These are phyloP conservation scores for Lophius piscatorius DNA, from an alignment of 2,113 vertebrate genomes.

Conservation along the genomic window DNA sequence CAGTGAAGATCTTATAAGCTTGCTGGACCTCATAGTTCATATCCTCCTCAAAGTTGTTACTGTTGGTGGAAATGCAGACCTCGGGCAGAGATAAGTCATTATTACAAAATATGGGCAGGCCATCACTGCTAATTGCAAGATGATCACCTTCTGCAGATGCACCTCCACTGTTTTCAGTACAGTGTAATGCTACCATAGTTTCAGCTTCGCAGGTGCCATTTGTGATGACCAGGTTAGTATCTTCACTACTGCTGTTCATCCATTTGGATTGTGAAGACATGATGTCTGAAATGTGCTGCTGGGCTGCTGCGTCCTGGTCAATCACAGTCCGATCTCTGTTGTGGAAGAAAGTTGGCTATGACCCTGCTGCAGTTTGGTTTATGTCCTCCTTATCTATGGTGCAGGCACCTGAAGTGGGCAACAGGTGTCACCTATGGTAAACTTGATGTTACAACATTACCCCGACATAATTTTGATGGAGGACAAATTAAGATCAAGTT, in stretches of 20 bases:
- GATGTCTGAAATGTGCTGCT: conserved; percentile 12
- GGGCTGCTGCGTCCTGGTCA: conserved; percentile 8
- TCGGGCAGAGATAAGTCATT: conserved; percentile 70
- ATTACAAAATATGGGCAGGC: conserved; percentile 65
- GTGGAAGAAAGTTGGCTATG: conserved; percentile 25
- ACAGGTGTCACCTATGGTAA: conserved; percentile 36
- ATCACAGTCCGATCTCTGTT: conserved; percentile 28
- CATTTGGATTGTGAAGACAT: conserved; percentile 52
- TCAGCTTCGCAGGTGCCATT: conserved; percentile 62
- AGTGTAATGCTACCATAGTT: conserved; percentile 32
- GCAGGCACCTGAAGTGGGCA: conserved; percentile 41
- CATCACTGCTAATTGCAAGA: conserved; percentile 43
- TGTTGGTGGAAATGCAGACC: conserved; percentile 69
- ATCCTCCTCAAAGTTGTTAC: conserved; percentile 71
- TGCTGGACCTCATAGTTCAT: conserved; percentile 90
- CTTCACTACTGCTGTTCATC: conserved; percentile 31
- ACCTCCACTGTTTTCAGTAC: conserved; percentile 21
- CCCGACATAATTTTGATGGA: not conserved
- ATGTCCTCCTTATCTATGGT: conserved; percentile 49
- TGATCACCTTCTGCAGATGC: conserved; percentile 32
- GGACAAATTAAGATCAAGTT: not conserved
- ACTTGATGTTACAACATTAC: conserved; percentile 11
- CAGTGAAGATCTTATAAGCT: conserved; percentile 88
- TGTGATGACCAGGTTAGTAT: conserved; percentile 5
- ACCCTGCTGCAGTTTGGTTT: conserved; percentile 42